Percentiles rank a stretch among this genome's conserved stretches.
These are phyloP conservation scores for Holothuria leucospilota DNA, from an alignment of 53 echinoderm and acorn worm species.

Conservation along the genomic window DNA sequence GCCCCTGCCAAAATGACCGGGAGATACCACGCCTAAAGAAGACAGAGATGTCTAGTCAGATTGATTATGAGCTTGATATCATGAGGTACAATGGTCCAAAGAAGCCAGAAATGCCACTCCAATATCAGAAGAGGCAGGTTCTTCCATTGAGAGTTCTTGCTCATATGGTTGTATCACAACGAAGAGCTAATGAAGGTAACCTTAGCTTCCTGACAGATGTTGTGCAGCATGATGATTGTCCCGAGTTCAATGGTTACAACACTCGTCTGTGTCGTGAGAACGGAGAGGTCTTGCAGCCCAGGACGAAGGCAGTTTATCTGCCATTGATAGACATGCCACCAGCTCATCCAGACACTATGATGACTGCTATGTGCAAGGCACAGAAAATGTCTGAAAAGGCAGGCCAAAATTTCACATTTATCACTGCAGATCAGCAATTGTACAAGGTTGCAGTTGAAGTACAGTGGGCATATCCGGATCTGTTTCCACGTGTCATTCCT, in stretches of 20 bases:
- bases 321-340: constrained; percentile 67
- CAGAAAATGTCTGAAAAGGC: constrained; percentile 13
- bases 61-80: constrained; percentile 47
- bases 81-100: constrained; percentile 55
- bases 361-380: constrained; percentile 59
- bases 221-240: constrained; percentile 35
- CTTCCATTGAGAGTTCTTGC: constrained; percentile 52
- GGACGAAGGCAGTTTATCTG: constrained; percentile 58
- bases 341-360: constrained; percentile 57
- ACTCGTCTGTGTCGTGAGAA: constrained; percentile 35
- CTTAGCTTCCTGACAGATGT: constrained; percentile 49
- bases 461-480: constrained; percentile 52
- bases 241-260: constrained; percentile 73
- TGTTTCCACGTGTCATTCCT: constrained; percentile 44
- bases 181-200: constrained; percentile 41
- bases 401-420: constrained; percentile 41
- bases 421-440: constrained; percentile 57
- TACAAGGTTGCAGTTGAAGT: constrained; percentile 56
- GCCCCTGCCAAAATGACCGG: constrained; percentile 21
- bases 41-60: constrained; percentile 50
- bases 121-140: constrained; percentile 13
- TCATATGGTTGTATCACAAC: constrained; percentile 45
- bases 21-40: constrained; percentile 51
- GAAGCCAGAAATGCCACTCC: constrained; percentile 51
- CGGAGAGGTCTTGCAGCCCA: constrained; percentile 35